Evolutionary conservation across 1,140 invertebrate species (phyloP).

Genomic region (Proales similis): DNA sequence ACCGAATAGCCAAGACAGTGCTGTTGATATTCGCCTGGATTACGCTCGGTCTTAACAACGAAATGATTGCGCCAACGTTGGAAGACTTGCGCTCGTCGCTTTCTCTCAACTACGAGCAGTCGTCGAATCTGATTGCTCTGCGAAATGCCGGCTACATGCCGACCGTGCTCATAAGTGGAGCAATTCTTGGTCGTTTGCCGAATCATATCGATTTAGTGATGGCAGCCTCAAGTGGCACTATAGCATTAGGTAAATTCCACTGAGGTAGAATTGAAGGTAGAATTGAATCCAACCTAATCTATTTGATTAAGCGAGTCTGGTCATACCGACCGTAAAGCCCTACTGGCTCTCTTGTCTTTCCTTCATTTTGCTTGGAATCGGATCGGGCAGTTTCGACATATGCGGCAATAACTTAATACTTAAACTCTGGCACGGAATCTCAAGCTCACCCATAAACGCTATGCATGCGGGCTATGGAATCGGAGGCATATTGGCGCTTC

Average conservation of each 20-base stretch:
- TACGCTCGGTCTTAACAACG: conserved; percentile 14
- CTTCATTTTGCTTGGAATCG: conserved; percentile 7
- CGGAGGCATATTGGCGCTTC: conserved; percentile 2
- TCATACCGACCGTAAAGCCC: conserved; percentile 6
- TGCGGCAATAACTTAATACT: conserved; percentile 19
- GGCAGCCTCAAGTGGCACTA: neutral
- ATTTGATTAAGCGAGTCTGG: neutral
- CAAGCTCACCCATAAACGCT: conserved; percentile 28
- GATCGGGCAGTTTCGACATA: neutral
- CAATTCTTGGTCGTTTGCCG: neutral
- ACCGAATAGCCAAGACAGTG: neutral
- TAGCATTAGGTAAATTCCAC: neutral
- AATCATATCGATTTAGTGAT: neutral
- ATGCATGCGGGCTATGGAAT: conserved; percentile 34
- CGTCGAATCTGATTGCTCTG: neutral
- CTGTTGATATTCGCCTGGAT: conserved; percentile 6
- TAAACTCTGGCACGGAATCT: conserved; percentile 13
- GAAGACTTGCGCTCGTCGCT: conserved; percentile 7
- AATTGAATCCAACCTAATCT: neutral
- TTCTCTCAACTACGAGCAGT: neutral
- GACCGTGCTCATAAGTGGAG: neutral
- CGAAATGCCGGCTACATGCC: neutral
- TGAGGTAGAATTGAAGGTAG: neutral
- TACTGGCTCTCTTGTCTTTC: neutral
- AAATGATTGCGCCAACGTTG: conserved; percentile 20